Conservation (phyloP, 2,113 vertebrate species). For the Zosterops lateralis region DNA sequence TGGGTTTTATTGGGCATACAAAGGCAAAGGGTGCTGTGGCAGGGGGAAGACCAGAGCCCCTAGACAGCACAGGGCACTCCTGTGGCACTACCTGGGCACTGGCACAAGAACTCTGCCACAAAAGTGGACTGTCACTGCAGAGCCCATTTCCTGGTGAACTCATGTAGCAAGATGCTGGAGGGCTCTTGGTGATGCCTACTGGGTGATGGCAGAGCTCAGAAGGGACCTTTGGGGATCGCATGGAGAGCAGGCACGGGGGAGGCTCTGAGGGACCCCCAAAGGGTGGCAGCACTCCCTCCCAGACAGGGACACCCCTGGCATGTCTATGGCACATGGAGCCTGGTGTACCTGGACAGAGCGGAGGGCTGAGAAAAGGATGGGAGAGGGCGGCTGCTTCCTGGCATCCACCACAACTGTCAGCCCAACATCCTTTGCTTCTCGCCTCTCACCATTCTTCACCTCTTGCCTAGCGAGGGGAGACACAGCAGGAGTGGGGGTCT, state of each 20-base stretch:
- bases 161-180: not conserved
- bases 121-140: rapidly evolving
- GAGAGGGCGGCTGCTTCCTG: slow-evolving; percentile 72
- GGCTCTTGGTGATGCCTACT: rapidly evolving
- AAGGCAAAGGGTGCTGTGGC: not conserved
- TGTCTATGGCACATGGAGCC: rapidly evolving
- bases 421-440: slow-evolving; percentile 73
- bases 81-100: not conserved
- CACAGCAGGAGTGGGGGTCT: not conserved
- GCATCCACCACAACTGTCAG: slow-evolving; percentile 83
- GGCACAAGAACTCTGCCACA: not conserved
- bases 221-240: rapidly evolving
- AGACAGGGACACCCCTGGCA: not conserved
- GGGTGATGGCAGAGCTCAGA: rapidly evolving
- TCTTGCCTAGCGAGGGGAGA: slow-evolving; percentile 73
- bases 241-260: rapidly evolving
- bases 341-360: slow-evolving; percentile 74
- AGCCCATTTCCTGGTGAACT: not conserved
- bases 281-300: not conserved
- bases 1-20: rapidly evolving
- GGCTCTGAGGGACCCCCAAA: not conserved
- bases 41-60: not conserved
- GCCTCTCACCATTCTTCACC: slow-evolving; percentile 69
- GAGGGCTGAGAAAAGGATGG: slow-evolving; percentile 77
- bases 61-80: not conserved